Evolutionary conservation across 2,888 invertebrate genomes (phyloP), one percentile per base, ranked within the genome.

Genomic region (Thecophora atra): DNA sequence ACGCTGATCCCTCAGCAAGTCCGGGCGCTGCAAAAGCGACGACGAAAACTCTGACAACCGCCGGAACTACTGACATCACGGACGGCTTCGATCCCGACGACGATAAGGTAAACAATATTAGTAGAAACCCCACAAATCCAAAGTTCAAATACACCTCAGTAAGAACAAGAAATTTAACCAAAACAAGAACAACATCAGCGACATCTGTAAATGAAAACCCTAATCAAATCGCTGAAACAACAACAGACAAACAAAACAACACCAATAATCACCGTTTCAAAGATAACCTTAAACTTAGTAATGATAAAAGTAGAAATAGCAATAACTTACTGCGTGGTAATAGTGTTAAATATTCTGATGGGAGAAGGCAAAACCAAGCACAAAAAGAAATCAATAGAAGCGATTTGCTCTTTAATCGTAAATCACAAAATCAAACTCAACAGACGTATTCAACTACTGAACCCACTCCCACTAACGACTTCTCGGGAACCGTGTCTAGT

Each of bases 401-500:
- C 65, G 69, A 75, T 72, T 77, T 76, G 77, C 75, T 77, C 21
- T 70, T 24, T 76, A 79, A 78, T 79, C 73, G 77, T 77, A 78
- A 77, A 78, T 75, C 77, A 73, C 73, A 74, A 75, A 74, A 73
- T 75, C 75, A 75, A 72, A 62, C 73, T 62, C 77, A 80, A 78
- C 78, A 79, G 79, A 74, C 75, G 30, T 76, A 62, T 76, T 76
- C 75, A 65, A 73, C 73, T 54, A 75, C 77, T 69, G 72, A 75
- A 78, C 76, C 70, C 44, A 60, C 75, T 75, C 76, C 78, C 74
- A 81, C 79, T 80, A 84, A 81, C 73, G 81, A 79, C 74, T 78
- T 80, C 77, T 74, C 83, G 72, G 84, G 86, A 68, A 81, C 84
- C 68, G 86, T 89, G 75, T 87, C 88, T 77, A 88, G 88, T 83